Conservation (phyloP, 1,140 invertebrate genomes). For the Pseudomyrmex gracilis region DNA sequence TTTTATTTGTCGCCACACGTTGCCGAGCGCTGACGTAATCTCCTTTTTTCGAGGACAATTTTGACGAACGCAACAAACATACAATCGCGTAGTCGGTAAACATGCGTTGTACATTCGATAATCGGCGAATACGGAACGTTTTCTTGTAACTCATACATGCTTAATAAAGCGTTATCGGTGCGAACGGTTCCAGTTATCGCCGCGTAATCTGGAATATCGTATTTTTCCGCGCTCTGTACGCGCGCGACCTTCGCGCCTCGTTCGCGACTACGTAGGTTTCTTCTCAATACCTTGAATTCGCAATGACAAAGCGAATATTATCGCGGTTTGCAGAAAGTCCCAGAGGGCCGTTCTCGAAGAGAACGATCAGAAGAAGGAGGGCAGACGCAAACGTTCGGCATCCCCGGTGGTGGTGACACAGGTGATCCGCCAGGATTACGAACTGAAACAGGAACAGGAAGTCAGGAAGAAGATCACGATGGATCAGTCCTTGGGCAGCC, state of each 20-base stretch:
- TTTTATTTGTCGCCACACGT: no score
- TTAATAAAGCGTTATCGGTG: conserved; percentile 51
- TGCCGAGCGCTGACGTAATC: not conserved
- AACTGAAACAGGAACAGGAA: conserved; percentile 46
- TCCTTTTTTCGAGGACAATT: not conserved
- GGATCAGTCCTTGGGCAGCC: conserved; percentile 74
- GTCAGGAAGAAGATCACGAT: conserved; percentile 58
- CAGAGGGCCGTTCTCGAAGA: conserved; percentile 67
- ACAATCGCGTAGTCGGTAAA: conserved; percentile 11
- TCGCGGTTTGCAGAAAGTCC: conserved; percentile 64
- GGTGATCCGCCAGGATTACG: conserved; percentile 46
- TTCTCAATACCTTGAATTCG: not conserved
- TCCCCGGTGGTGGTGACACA: conserved; percentile 39
- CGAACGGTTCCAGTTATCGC: conserved; percentile 51
- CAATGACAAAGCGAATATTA: no score
- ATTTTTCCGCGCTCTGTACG: conserved; percentile 37
- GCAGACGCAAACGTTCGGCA: conserved; percentile 65
- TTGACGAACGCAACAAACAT: not conserved
- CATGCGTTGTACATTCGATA: not conserved
- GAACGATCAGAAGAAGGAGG: conserved; percentile 64
- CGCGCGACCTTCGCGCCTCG: conserved; percentile 12
- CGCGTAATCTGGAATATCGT: conserved; percentile 27
- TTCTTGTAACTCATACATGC: conserved; percentile 2
- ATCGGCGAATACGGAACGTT: not conserved
- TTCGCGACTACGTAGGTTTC: conserved; percentile 20